phyloP scores from a whole-genome alignment of 2,888 invertebrate species.

The Pammene aurita region DNA sequence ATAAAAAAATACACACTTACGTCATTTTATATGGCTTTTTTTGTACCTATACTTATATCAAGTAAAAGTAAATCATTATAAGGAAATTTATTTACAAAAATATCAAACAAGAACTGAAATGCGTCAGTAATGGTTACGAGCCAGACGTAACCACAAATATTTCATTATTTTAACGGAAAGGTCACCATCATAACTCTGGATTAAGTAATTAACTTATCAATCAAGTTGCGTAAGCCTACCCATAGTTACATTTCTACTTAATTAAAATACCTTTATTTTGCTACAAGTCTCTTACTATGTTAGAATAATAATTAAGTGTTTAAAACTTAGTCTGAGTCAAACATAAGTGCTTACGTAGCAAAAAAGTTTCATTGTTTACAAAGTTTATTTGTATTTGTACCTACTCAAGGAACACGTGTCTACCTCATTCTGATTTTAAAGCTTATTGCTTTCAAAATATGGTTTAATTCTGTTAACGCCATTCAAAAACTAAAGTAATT shows the following conservation, averaged over 20 bases:
- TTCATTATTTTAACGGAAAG: slow-evolving; percentile 6
- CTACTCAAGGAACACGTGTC: no score
- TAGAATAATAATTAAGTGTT: no score
- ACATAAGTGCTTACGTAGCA: no score
- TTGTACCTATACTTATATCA: background rate
- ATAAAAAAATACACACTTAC: no score
- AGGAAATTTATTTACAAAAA: background rate
- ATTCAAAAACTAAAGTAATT: background rate
- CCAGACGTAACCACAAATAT: background rate
- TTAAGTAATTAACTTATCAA: slow-evolving; percentile 10
- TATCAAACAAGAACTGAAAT: background rate
- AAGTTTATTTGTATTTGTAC: no score
- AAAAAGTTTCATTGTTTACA: no score
- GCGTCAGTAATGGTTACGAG: background rate
- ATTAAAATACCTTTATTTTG: background rate
- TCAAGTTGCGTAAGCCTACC: background rate
- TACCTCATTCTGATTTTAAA: no score
- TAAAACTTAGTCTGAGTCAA: no score
- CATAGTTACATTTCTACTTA: background rate
- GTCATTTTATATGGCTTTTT: no score
- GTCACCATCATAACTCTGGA: background rate
- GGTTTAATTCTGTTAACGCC: no score
- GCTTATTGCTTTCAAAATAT: no score
- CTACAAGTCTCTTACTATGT: background rate
- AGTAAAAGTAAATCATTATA: background rate